Conservation (phyloP, 2,113 vertebrate species). For the Epinephelus moara region DNA sequence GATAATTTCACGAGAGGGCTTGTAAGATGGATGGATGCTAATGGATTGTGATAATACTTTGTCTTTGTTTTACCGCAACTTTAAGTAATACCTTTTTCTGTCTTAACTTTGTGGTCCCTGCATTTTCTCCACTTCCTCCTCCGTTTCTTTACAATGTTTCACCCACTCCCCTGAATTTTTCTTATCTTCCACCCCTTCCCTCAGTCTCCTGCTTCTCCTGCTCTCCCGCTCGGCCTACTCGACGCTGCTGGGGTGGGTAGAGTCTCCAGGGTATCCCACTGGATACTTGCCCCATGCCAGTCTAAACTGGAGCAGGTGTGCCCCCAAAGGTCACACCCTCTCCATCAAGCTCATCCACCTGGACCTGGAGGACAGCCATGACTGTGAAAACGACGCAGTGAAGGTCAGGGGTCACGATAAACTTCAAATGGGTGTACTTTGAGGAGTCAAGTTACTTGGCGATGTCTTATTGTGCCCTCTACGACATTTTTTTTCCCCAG, state of each 20-base stretch:
- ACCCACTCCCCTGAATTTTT: neutral
- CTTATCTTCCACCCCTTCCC: neutral
- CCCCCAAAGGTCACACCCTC: slow-evolving; percentile 87
- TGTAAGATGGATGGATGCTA: neutral
- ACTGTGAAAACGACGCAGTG: slow-evolving; percentile 90
- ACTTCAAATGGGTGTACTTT: neutral
- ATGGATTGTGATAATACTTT: neutral
- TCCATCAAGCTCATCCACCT: slow-evolving; percentile 90
- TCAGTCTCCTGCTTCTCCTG: slow-evolving; percentile 62
- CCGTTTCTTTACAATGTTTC: neutral
- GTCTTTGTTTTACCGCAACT: neutral
- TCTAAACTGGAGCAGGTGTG: slow-evolving; percentile 88
- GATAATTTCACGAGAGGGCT: neutral
- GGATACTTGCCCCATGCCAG: slow-evolving; percentile 86
- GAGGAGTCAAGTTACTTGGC: neutral
- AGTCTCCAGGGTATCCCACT: slow-evolving; percentile 92
- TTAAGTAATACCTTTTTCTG: neutral
- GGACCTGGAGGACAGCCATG: slow-evolving; percentile 90
- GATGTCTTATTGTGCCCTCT: neutral
- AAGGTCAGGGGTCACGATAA: slow-evolving; percentile 67
- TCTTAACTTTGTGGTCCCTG: neutral
- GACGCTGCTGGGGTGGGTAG: slow-evolving; percentile 87
- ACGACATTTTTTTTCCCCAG: slow-evolving; percentile 70
- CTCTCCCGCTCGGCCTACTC: slow-evolving; percentile 39
- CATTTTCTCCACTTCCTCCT: neutral